Evolutionary conservation across 2,888 invertebrate species (phyloP).

Genomic region (Ornithoptera priamus): DNA sequence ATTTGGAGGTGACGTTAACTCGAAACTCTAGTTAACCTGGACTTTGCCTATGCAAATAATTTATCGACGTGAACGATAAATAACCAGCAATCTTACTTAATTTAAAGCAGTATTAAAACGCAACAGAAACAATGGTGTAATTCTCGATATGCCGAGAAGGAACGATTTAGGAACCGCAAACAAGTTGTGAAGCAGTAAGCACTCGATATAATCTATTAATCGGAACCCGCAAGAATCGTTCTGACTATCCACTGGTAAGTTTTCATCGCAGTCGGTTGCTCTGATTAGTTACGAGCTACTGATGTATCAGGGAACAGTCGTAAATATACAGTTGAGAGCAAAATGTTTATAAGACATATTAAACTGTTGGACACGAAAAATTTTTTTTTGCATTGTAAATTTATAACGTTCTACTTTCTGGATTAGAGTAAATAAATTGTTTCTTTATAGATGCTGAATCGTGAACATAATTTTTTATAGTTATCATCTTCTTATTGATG

Average conservation of each 20-base stretch:
- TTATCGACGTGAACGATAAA: no score
- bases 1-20: no score
- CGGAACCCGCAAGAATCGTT: constrained; percentile 2
- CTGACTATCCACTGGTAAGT: constrained; percentile 5
- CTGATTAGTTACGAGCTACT: constrained; percentile 20
- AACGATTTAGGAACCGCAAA: constrained; percentile 10
- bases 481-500: no score
- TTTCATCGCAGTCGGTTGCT: neutral
- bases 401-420: no score
- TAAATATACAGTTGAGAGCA: neutral
- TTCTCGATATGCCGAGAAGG: constrained; percentile 3
- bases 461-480: no score
- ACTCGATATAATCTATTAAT: constrained; percentile 11
- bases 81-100: no score
- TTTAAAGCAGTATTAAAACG: neutral
- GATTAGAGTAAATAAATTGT: no score
- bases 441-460: no score
- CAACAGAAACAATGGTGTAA: constrained; percentile 6
- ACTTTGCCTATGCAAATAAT: no score
- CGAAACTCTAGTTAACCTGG: no score
- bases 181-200: constrained; percentile 8
- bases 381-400: no score
- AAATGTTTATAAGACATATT: neutral
- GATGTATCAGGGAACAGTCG: neutral
- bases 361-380: neutral